phyloP scores from a whole-genome alignment of 2,113 vertebrate genomes.

The Murina feae region DNA sequence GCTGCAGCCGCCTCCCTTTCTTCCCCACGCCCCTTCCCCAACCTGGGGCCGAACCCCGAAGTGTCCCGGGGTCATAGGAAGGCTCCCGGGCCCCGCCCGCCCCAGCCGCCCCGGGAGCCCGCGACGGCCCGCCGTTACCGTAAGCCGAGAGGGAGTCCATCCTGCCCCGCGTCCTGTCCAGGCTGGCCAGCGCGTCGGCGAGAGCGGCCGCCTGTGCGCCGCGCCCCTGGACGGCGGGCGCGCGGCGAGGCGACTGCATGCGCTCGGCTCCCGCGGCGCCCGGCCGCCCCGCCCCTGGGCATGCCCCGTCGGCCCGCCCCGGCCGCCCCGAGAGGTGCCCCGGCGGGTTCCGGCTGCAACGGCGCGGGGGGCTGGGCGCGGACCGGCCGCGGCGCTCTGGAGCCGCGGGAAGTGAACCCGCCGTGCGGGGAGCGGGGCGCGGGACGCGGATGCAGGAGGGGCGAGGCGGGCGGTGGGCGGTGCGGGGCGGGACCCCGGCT shows the following conservation, averaged over 20 bases:
- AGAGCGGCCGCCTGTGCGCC: slow-evolving; percentile 2
- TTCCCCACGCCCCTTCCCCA: too few species aligned
- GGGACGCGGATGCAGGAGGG: not conserved
- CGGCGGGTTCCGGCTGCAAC: not conserved
- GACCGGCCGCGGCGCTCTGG: not conserved
- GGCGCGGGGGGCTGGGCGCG: not conserved
- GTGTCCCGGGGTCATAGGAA: not conserved
- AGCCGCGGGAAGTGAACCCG: not conserved
- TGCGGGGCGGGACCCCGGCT: not conserved
- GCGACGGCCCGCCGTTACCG: slow-evolving; percentile 43
- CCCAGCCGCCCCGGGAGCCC: not conserved
- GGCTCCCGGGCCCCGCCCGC: not conserved
- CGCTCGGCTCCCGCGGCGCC: slow-evolving; percentile 43
- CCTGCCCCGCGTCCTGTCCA: slow-evolving; percentile 69
- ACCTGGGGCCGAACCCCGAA: slow-evolving; percentile 14
- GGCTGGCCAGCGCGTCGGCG: slow-evolving; percentile 54
- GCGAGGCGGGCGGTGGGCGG: slow-evolving; percentile 26
- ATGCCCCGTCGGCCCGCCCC: slow-evolving; percentile 45
- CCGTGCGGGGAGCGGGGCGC: not conserved
- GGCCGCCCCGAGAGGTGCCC: not conserved
- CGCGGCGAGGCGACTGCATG: slow-evolving; percentile 26
- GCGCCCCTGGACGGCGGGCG: slow-evolving; percentile 62
- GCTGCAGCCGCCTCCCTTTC: not conserved
- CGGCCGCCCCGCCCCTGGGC: slow-evolving; percentile 29
- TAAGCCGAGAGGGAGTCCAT: slow-evolving; percentile 13